Base-by-base conservation (phyloP, 2,797 vertebrate genomes). In the Falco novaeseelandiae region DNA sequence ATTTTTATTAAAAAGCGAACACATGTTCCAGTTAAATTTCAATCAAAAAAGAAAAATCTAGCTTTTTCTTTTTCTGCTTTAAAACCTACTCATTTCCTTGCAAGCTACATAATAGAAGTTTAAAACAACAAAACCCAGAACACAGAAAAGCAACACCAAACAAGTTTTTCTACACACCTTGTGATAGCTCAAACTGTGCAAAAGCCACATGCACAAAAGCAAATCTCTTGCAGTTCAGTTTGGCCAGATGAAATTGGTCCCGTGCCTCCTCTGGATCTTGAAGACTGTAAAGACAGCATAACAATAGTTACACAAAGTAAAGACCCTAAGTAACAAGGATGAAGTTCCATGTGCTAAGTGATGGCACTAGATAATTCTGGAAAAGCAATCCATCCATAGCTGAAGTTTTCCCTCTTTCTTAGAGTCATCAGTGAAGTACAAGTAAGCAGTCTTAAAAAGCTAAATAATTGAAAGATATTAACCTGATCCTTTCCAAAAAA, bases 121-220 rank as follows among this genome's bases (percentile, higher is more conserved):
- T 58, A 49, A 70, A 87, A 76, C 3, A 70, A 76, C 8, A 86
- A 89, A 63, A 42, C 5, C 0, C 2, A 76, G 22, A 92, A 61
- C 38, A 81, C 9, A 59, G 19, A 69, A 78, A 1, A 81, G 15
- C 27, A 80, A 15, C 23, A 93, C 1, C 32, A 65, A 91, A 17
- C 2, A 70, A 8, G 23, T 34, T 94, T 85, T 91, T 86, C 46
- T 72, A 87, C 96, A 70, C 92, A 99, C 99, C 99, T 98, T 98
- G 99, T 58, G 98, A 98, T 48, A 99, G 98, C 94, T 99, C 99
- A 98, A 99, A 99, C 51, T 99, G 98, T 76, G 99, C 99, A 98
- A 99, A 99, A 90, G 99, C 99, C 91, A 99, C 91, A 34, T 99
- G 99, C 67, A 99, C 99, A 97, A 99, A 99, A 94, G 99, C 99